These are phyloP conservation scores for Champsocephalus esox DNA, from an alignment of 2,797 vertebrate genomes.

Conservation along the genomic window DNA sequence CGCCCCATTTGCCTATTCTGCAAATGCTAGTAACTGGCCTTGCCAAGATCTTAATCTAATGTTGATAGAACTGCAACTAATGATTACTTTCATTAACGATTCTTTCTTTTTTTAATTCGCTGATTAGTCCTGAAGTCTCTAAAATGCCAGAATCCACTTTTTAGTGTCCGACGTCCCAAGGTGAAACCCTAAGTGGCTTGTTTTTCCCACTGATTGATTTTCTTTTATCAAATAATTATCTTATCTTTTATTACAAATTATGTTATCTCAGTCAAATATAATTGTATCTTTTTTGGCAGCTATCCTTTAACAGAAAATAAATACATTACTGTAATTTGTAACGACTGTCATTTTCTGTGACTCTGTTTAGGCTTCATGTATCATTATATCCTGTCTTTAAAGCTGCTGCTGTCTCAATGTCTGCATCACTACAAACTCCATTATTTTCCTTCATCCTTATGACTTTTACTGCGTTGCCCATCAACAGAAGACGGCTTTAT, in stretches of 20 bases:
- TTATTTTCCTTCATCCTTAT: constrained; percentile 63
- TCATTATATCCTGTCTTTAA: constrained; percentile 17
- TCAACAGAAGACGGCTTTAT: constrained; percentile 75
- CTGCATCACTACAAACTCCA: constrained; percentile 43
- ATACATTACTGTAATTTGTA: not conserved
- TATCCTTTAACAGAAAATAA: not conserved
- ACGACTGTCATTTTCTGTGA: not conserved
- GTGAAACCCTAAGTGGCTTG: not conserved
- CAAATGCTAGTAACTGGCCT: not conserved
- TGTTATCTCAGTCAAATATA: not conserved
- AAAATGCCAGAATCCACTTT: not conserved
- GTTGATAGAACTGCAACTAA: not conserved
- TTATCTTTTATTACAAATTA: not conserved
- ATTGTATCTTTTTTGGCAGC: not conserved
- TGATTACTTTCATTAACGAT: not conserved
- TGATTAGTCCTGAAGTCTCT: not conserved
- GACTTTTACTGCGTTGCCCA: constrained; percentile 70
- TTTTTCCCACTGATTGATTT: not conserved
- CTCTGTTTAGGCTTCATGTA: not conserved
- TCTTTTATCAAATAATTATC: not conserved
- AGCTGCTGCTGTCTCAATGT: constrained; percentile 30
- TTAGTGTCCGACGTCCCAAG: not conserved
- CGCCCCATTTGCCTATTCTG: not conserved
- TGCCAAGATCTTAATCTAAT: not conserved
- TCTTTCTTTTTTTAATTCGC: not conserved